Conservation (phyloP, 2,113 vertebrate genomes). For the Callospermophilus lateralis region DNA sequence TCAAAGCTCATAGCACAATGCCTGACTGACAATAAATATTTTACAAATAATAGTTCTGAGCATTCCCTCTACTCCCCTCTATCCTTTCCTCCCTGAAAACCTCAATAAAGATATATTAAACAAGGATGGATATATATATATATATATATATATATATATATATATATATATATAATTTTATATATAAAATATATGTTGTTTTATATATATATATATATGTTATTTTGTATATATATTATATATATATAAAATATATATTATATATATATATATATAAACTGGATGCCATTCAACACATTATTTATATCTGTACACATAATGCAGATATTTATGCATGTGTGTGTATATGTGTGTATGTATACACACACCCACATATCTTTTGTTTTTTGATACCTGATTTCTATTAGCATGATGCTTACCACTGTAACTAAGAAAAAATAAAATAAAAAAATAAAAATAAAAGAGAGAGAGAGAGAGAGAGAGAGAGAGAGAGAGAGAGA, state of each 20-base stretch:
- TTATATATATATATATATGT: rapidly evolving
- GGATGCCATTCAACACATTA: background rate
- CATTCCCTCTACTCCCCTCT: background rate
- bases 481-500: too few species aligned
- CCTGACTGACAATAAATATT: background rate
- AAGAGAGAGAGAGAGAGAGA: too few species aligned
- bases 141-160: background rate
- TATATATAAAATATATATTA: background rate
- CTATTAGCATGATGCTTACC: background rate
- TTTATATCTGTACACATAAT: background rate
- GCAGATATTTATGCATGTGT: background rate
- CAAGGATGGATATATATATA: rapidly evolving
- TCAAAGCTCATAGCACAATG: background rate
- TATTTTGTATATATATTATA: too few species aligned
- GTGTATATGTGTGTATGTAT: background rate
- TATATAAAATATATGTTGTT: background rate
- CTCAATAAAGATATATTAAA: background rate
- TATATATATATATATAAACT: rapidly evolving
- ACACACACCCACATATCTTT: background rate
- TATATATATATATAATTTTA: background rate
- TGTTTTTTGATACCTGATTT: background rate
- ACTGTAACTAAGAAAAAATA: background rate
- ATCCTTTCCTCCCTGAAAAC: background rate
- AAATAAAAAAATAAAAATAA: background rate
- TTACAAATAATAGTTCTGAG: background rate